A percentile compares a stretch with the other conserved stretches of the same genome.
Evolutionary conservation across 2,113 vertebrate species (phyloP).

Genomic region (Hirundichthys speculiger): DNA sequence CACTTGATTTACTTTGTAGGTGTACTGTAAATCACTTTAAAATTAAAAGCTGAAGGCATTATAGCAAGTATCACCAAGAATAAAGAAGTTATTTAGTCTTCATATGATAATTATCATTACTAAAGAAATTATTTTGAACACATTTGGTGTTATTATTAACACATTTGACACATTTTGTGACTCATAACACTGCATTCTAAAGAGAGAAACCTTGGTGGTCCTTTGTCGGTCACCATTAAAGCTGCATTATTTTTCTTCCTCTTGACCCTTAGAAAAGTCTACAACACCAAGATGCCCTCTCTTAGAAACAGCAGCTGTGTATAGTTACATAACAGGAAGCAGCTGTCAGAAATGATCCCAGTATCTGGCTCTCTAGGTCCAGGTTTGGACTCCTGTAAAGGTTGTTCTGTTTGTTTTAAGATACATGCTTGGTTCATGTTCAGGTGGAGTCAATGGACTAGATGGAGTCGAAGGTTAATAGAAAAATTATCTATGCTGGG

Average conservation of each 20-base stretch:
- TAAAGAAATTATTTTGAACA: not conserved
- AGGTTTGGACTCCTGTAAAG: conserved; percentile 71
- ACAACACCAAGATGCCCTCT: conserved; percentile 78
- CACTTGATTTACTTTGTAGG: too few relatives aligned
- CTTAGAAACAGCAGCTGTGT: conserved; percentile 82
- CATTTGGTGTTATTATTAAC: conserved; percentile 20
- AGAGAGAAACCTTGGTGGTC: conserved; percentile 81
- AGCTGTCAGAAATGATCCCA: conserved; percentile 79
- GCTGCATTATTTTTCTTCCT: conserved; percentile 83
- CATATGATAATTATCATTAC: too few relatives aligned
- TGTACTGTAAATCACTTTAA: too few relatives aligned
- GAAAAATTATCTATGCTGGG: too few relatives aligned
- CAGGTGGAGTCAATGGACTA: conserved; percentile 55
- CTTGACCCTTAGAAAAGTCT: conserved; percentile 82
- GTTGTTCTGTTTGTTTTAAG: conserved; percentile 74
- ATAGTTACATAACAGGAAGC: conserved; percentile 85
- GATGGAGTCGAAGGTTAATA: conserved; percentile 39
- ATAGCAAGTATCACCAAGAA: too few relatives aligned
- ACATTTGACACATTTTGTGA: conserved; percentile 37
- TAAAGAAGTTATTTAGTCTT: too few relatives aligned
- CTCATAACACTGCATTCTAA: conserved; percentile 43
- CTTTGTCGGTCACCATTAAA: conserved; percentile 80
- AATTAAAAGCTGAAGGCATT: too few relatives aligned
- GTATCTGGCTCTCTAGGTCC: conserved; percentile 60
- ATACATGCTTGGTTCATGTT: conserved; percentile 58